Evolutionary conservation across 2,113 vertebrate genomes (phyloP), one percentile per base, ranked within the genome.

Genomic region (Tympanuchus pallidicinctus): DNA sequence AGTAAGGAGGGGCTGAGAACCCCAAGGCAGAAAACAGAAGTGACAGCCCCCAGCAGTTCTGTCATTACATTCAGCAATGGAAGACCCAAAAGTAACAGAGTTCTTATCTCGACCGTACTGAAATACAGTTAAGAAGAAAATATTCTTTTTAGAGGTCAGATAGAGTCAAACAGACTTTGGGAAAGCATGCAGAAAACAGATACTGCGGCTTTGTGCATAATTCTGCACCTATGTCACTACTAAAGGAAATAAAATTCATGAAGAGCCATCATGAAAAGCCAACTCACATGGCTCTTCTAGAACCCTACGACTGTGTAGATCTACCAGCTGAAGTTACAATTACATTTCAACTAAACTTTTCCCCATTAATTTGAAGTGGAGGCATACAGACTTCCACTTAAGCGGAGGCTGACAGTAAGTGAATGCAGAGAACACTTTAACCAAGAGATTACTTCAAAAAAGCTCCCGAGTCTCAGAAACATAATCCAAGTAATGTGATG

Each of bases 301-400:
- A 17, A 82, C 8, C 4, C 0, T 4, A 50, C 25, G 48, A 25
- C 48, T 3, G 4, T 7, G 1, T 8, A 2, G 3, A 81, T 11
- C 65, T 28, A 70, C 48, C 67, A 92, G 13, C 50, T 72, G 34
- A 80, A 66, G 79, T 32, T 54, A 36, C 56, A 19, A 34, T 24
- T 20, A 38, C 18, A 38, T 43, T 89, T 69, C 60, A 77, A 13
- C 43, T 45, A 20, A 6, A 54, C 13, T 72, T 25, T 43, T 43
- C 47, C 48, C 67, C 10, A 0, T 24, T 57, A 6, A 40, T 48
- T 2, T 73, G 40, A 80, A 59, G 54, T 3, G 5, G 40, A n/a
- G 73, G 27, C 19, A 60, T 12, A 66, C 28, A 85, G 40, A 38
- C 21, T 28, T 61, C n/a, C 28, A 24, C 12, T 82, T 64, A 34